Conservation (phyloP, 2,797 vertebrate species). For the Remorina albescens region DNA sequence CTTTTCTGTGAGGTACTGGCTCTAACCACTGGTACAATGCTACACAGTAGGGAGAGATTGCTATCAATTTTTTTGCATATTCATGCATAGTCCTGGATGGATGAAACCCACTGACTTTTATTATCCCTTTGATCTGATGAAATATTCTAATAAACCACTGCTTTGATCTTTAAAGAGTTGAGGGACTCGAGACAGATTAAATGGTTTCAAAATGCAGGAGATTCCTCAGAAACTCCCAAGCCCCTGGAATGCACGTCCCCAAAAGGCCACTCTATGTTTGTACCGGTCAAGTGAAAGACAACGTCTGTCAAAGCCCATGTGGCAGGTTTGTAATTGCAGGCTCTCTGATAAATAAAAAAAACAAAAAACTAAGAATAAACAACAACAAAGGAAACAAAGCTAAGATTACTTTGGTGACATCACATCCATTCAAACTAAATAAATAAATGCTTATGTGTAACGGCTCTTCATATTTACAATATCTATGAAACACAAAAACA, state of each 20-base stretch:
- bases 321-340: too few relatives aligned
- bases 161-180: too few relatives aligned
- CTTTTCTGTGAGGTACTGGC: background rate
- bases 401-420: background rate
- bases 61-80: background rate
- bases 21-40: background rate
- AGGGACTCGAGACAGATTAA: too few relatives aligned
- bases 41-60: background rate
- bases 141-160: background rate
- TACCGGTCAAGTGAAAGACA: background rate
- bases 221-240: background rate
- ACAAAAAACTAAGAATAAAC: too few relatives aligned
- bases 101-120: too few relatives aligned
- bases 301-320: too few relatives aligned
- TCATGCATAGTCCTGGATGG: background rate
- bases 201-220: background rate
- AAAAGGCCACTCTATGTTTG: background rate
- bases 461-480: background rate
- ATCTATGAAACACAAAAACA: background rate
- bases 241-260: background rate
- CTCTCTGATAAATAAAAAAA: too few relatives aligned
- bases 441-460: too few relatives aligned
- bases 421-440: background rate
- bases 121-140: background rate
- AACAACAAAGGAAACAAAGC: too few relatives aligned